Conservation (phyloP, 2,113 vertebrate genomes). For the Urocynchramus pylzowi region DNA sequence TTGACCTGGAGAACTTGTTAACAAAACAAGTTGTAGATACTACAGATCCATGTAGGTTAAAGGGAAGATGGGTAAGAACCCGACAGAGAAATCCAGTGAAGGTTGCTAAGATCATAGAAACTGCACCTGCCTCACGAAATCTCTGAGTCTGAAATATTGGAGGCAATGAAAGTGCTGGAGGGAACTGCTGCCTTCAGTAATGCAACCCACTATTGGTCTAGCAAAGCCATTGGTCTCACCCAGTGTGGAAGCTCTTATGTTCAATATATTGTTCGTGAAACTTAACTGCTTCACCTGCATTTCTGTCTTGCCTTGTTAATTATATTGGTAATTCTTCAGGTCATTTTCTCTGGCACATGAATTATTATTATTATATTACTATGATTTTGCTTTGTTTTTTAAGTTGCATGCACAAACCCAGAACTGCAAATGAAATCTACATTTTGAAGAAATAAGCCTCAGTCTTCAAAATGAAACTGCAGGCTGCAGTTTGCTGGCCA, state of each 20-base stretch:
- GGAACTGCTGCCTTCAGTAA: neutral
- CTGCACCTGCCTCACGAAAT: neutral
- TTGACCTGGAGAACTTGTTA: neutral
- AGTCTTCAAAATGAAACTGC: neutral
- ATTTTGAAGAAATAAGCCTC: neutral
- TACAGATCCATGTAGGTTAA: neutral
- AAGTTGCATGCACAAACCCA: neutral
- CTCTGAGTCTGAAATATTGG: neutral
- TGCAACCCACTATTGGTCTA: accelerated
- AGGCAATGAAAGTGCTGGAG: neutral
- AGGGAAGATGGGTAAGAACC: neutral
- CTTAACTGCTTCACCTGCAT: neutral
- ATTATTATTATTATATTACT: neutral
- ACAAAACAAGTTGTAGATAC: neutral
- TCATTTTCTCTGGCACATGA: neutral
- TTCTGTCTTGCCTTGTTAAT: neutral
- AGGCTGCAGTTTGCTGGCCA: neutral
- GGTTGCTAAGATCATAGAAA: neutral
- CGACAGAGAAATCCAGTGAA: neutral
- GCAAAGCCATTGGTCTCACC: neutral
- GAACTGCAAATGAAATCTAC: neutral
- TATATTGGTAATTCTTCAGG: neutral
- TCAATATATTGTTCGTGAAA: neutral
- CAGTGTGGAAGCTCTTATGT: neutral
- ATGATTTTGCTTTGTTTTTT: neutral